Evolutionary conservation across 2,113 vertebrate species (phyloP).

Genomic region (Jaculus jaculus): DNA sequence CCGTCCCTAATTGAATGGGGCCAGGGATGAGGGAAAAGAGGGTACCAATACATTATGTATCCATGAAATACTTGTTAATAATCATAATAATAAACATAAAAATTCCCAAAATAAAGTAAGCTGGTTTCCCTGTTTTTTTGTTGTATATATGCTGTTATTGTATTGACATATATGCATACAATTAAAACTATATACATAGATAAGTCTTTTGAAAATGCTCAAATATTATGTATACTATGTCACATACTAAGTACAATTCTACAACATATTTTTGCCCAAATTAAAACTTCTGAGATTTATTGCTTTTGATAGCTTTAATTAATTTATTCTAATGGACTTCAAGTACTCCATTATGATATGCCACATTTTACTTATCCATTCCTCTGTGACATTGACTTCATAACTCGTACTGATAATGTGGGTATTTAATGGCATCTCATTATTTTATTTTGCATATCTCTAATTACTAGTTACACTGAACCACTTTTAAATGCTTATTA

Average conservation of each 20-base stretch:
- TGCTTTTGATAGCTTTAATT: background rate
- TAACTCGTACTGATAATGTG: background rate
- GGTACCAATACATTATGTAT: no score
- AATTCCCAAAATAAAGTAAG: background rate
- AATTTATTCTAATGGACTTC: background rate
- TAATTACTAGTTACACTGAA: background rate
- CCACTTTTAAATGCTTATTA: background rate
- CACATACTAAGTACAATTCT: background rate
- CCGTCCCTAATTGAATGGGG: no score
- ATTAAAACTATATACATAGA: background rate
- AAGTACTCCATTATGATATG: background rate
- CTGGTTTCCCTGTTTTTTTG: background rate
- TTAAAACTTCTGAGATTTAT: slow-evolving; percentile 17
- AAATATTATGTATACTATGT: background rate
- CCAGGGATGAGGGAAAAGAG: no score
- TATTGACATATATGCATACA: background rate
- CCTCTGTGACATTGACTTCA: background rate
- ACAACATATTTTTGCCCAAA: background rate
- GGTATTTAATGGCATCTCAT: background rate
- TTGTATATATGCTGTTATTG: background rate
- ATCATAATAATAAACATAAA: no score
- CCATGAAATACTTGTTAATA: no score
- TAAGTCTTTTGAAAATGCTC: background rate
- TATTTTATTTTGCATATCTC: slow-evolving; percentile 12
- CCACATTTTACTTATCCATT: background rate